Percentiles rank a stretch among this genome's conserved stretches.
Evolutionary conservation across 2,797 vertebrate genomes (phyloP).

Genomic region (Coccyzus lansbergi): DNA sequence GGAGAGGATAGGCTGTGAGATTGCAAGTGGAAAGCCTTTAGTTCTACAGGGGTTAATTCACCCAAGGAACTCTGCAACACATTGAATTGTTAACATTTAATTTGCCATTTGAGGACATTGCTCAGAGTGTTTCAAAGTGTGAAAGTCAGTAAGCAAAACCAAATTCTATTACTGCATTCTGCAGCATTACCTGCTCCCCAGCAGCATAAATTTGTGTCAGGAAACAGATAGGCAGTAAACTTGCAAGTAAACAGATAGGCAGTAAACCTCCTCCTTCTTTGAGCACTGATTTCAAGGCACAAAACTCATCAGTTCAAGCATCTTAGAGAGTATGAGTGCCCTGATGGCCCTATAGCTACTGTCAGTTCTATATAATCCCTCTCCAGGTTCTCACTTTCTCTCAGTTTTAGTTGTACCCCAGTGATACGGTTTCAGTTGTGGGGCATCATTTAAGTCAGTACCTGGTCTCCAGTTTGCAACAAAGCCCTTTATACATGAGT

Average conservation of each 20-base stretch:
- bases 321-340: background rate
- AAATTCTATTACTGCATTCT: background rate
- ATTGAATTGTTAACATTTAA: background rate
- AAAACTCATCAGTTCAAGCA: background rate
- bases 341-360: background rate
- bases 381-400: background rate
- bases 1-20: background rate
- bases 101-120: background rate
- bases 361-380: background rate
- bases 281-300: background rate
- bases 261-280: background rate
- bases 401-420: background rate
- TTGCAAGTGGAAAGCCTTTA: background rate
- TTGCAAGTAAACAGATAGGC: background rate
- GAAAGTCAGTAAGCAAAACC: conserved; percentile 30
- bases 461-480: background rate
- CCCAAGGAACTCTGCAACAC: background rate
- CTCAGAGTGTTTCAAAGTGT: background rate
- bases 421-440: background rate
- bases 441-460: background rate
- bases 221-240: background rate
- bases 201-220: background rate
- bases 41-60: background rate
- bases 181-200: background rate
- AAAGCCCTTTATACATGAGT: background rate